Base-by-base conservation (phyloP, 2,797 vertebrate species). In the Microchirus variegatus region DNA sequence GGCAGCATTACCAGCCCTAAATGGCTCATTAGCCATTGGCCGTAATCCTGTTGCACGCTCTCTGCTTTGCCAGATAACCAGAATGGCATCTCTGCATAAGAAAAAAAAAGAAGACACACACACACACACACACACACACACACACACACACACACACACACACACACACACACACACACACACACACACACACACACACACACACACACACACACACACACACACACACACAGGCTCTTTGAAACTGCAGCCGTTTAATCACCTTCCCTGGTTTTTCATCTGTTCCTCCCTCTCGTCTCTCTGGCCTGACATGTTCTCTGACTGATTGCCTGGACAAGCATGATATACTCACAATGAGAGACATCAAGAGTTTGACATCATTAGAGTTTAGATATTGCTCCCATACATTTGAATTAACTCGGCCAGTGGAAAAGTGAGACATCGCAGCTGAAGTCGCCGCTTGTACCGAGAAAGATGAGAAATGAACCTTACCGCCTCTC, bases 11-110 rank as follows among this genome's bases (percentile, higher is more conserved):
- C 70, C 70, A 67, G 50, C 51, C 66, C 62, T 77, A 82, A 87
- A 73, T 70, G 67, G 68, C 81, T 86, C 74, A 86, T 90, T 86
- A 90, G 81, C 67, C 50, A 36, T 75, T 88, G 87, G 82, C 81
- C 56, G 66, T 81, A 78, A 83, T 87, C 72, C 81, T 68, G 49
- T 65, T 73, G 70, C 67, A 53, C 62, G 51, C 46, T 55, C 62
- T 53, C 55, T 59, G 67, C 73, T 67, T 67, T 64, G 81, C 80
- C 80, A 82, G 75, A 78, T 75, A 78, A 79, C 67, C 67, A 65
- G 67, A 82, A 71, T 55, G 74, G 47, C 63, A 68, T 70, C 49
- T 63, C 57, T 69, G 64, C 45, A 63, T 58, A 17, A 55, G 67
- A 63, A 65, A 59, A 15, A 9, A 13, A 58, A 19, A n/a, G n/a